Evolutionary conservation across 2,113 vertebrate species (phyloP).

Genomic region (Phasianus colchicus): DNA sequence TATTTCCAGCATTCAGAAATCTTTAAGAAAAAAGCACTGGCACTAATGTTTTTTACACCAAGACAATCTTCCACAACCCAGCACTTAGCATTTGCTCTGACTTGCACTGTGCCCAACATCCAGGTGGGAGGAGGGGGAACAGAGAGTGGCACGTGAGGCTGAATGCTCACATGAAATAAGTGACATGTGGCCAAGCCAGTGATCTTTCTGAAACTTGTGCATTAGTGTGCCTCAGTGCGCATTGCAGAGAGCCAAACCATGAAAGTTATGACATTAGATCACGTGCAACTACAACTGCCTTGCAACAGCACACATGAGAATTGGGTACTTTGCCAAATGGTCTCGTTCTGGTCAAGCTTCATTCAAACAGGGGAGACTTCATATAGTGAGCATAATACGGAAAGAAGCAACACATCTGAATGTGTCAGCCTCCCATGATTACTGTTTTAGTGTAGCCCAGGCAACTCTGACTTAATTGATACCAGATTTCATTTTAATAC

Average conservation of each 20-base stretch:
- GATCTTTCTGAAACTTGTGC: background rate
- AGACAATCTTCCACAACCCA: background rate
- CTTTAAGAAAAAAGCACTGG: background rate
- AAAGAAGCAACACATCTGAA: background rate
- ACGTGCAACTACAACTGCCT: background rate
- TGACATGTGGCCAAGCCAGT: background rate
- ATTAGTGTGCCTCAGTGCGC: background rate
- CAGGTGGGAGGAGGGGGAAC: background rate
- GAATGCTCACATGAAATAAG: background rate
- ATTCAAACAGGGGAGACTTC: background rate
- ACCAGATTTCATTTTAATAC: background rate
- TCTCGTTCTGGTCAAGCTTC: background rate
- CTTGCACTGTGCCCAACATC: background rate
- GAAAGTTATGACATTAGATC: background rate
- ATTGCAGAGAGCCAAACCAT: background rate
- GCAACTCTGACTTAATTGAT: background rate
- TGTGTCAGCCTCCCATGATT: background rate
- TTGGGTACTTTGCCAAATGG: background rate
- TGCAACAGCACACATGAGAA: background rate
- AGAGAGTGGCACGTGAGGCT: fast-evolving
- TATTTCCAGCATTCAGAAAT: background rate
- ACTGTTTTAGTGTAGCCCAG: background rate
- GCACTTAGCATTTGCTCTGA: background rate
- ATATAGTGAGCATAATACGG: background rate
- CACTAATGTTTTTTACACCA: background rate